Base-by-base conservation (phyloP, 1,140 invertebrate genomes). In the Cryptotermes secundus region DNA sequence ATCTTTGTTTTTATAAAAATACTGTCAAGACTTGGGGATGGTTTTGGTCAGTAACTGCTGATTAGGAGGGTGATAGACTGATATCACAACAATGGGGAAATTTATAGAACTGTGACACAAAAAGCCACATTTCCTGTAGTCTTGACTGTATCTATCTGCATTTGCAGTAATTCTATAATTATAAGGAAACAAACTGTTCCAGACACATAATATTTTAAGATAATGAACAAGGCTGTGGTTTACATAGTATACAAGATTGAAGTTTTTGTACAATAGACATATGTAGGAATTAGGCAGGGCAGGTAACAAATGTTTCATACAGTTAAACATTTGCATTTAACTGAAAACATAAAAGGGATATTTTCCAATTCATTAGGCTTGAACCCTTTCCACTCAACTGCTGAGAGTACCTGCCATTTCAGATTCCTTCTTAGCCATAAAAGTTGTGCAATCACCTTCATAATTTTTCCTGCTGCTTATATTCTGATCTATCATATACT, bases 1-100 rank as follows among this genome's bases (percentile, higher is more conserved):
- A 82, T 45, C 19, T 45, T n/a, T 81, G 12, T 81, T 38, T 31
- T 45, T 82, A 82, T 34, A 82, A 82, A 82, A 45, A 82, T 81
- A 81, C 26, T 16, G 31, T 53, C 36, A 82, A 45, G 45, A 82
- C 81, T 16, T 45, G 19, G 42, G 38, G 81, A 82, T 72, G 59
- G 26, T 6, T 22, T 83, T n/a, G 22, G 34, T 34, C 83, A 65
- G 31, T 59, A 36, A 83, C 42, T 79, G 16, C 19, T 35, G 9
- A 16, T 53, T 59, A 79, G 26, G 7, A 65, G 26, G n/a, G n/a
- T n/a, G n/a, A 79, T 79, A 31, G 36, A 82, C 42, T 38, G 31
- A 31, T 24, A 36, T 81, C 35, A n/a, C 35, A 81, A 81, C 38
- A 45, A n/a, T 49, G 42, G 49, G 19, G 59, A 7, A 31, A 72